Evolutionary conservation across 2,113 vertebrate genomes (phyloP).

Genomic region (Glaucomys volans): DNA sequence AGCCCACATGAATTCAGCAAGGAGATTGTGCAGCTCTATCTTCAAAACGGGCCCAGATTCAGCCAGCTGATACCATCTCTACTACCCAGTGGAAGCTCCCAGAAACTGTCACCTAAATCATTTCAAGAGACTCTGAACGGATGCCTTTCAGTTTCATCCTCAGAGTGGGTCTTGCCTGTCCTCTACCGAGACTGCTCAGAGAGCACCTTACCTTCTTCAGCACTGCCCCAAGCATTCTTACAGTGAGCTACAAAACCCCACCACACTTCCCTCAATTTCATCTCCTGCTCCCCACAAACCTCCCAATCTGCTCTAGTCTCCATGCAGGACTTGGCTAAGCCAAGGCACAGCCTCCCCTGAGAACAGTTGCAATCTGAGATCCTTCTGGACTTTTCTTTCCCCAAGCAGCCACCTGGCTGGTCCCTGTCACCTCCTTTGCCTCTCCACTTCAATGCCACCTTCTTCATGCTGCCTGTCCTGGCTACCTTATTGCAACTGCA

Average conservation of each 20-base stretch:
- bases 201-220: not conserved
- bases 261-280: not conserved
- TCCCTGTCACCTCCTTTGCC: no score
- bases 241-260: not conserved
- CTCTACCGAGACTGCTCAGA: not conserved
- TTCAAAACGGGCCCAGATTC: not conserved
- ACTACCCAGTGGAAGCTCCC: not conserved
- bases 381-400: not conserved
- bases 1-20: accelerated
- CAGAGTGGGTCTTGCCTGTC: not conserved
- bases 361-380: not conserved
- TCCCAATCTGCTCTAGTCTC: accelerated
- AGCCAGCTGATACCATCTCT: not conserved
- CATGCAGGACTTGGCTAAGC: not conserved
- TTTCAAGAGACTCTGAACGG: not conserved
- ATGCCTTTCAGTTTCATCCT: not conserved
- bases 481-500: not conserved
- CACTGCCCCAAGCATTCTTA: not conserved
- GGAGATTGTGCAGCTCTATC: not conserved
- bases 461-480: not conserved
- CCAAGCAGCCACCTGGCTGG: not conserved
- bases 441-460: not conserved
- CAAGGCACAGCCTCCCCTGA: not conserved
- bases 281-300: no score
- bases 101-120: not conserved